These are phyloP conservation scores for Lucilia cuprina DNA, from an alignment of 1,140 invertebrate genomes.

Conservation along the genomic window DNA sequence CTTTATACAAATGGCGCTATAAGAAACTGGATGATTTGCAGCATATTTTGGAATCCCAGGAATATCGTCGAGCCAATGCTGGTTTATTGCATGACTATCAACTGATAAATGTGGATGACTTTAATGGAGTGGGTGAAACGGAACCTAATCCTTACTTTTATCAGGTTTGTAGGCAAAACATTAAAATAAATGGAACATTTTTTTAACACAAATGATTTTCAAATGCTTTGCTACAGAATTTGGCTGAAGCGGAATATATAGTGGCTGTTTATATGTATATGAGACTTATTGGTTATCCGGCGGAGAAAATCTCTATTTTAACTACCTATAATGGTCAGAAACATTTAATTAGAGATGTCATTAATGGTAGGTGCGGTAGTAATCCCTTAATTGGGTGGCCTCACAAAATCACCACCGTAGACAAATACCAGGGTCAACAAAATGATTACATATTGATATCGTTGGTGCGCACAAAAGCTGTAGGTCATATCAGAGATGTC, in stretches of 20 bases:
- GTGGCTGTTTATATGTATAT: slow-evolving; percentile 99
- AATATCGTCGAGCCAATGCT: slow-evolving; percentile 90
- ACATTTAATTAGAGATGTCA: slow-evolving; percentile 94
- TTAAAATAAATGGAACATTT: slow-evolving; percentile 18
- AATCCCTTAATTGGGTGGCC: slow-evolving; percentile 97
- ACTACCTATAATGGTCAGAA: slow-evolving; percentile 99
- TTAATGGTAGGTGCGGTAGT: slow-evolving; percentile 90
- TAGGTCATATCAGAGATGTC: slow-evolving; percentile 96
- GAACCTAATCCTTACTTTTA: slow-evolving; percentile 99
- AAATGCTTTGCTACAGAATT: slow-evolving; percentile 73
- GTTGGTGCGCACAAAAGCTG: slow-evolving; percentile 92
- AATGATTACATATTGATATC: slow-evolving; percentile 98
- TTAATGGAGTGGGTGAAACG: slow-evolving; percentile 95
- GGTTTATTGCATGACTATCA: slow-evolving; percentile 95
- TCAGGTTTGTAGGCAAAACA: slow-evolving; percentile 70
- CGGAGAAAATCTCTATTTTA: slow-evolving; percentile 97
- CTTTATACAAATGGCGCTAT: slow-evolving; percentile 98
- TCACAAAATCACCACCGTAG: slow-evolving; percentile 95
- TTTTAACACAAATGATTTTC: slow-evolving; percentile 37
- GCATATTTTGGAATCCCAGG: slow-evolving; percentile 82
- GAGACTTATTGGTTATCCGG: slow-evolving; percentile 95
- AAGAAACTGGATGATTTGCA: slow-evolving; percentile 90
- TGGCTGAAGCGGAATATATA: slow-evolving; percentile 98
- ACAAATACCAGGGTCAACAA: slow-evolving; percentile 99
- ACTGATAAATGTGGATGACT: slow-evolving; percentile 95